Conservation (phyloP, 2,797 vertebrate genomes). For the Alexandromys oeconomus region DNA sequence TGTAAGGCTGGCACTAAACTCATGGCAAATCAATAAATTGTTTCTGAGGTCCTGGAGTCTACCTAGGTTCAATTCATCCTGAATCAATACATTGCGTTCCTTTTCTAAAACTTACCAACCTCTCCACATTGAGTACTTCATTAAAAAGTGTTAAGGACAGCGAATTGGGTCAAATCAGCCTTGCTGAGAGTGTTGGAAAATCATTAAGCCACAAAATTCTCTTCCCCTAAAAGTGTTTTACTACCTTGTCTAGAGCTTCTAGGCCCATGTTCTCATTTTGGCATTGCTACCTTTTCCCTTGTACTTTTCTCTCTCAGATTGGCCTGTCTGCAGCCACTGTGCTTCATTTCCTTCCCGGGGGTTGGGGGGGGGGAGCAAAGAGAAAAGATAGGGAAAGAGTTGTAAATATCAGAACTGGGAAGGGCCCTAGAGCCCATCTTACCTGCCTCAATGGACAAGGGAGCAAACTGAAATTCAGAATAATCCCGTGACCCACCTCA, state of each 20-base stretch:
- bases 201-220: conserved; percentile 34
- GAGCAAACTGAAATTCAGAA: not conserved
- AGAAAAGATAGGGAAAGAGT: not conserved
- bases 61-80: not conserved
- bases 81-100: conserved; percentile 31
- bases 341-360: not conserved
- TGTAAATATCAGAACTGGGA: not conserved
- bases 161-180: conserved; percentile 61
- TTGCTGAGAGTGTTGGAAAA: conserved; percentile 68
- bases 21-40: not conserved
- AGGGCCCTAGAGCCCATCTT: not conserved
- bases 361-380: not conserved
- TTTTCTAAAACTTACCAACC: conserved; percentile 35
- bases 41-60: not conserved
- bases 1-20: not conserved
- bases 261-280: not conserved
- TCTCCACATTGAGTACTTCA: not conserved
- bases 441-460: not conserved
- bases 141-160: conserved; percentile 57
- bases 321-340: not conserved
- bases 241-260: not conserved
- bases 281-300: not conserved
- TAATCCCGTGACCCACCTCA: not conserved
- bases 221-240: conserved; percentile 35
- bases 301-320: not conserved